These are phyloP conservation scores for Oryctes rhinoceros DNA, from an alignment of 1,140 invertebrate genomes.

Conservation along the genomic window DNA sequence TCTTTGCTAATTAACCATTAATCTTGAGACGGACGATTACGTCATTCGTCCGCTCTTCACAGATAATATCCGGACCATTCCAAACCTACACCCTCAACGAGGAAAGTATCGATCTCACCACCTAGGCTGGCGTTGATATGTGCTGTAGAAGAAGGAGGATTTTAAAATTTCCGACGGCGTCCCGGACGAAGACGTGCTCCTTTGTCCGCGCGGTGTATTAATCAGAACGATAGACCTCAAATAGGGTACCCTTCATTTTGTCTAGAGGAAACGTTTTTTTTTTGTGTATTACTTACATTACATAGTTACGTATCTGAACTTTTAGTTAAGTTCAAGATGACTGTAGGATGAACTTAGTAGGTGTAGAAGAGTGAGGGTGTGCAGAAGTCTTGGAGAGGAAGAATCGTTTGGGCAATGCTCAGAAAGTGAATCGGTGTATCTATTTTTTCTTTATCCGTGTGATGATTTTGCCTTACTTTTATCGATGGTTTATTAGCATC, in stretches of 20 bases:
- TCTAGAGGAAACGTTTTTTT: not conserved
- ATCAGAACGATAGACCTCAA: constrained; percentile 13
- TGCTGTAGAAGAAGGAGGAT: not conserved
- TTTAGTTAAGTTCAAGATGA: no score
- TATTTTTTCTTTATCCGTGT: no score
- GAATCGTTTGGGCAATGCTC: no score
- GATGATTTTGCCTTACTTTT: no score
- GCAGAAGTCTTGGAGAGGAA: no score
- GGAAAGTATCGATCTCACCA: not conserved
- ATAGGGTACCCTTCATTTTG: not conserved
- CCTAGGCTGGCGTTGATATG: constrained; percentile 7
- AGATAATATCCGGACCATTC: not conserved
- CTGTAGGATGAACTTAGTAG: no score
- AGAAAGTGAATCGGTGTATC: no score
- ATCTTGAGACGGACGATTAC: constrained; percentile 24
- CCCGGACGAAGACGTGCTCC: not conserved
- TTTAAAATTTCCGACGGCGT: constrained; percentile 3
- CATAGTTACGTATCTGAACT: no score
- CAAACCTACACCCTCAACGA: not conserved
- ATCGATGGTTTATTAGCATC: no score
- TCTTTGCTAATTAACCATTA: constrained; percentile 36
- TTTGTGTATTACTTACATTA: not conserved
- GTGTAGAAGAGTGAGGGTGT: no score
- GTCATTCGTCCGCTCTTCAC: constrained; percentile 1
- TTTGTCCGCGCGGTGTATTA: constrained; percentile 1